These are phyloP conservation scores for Campoplex nolae DNA, from an alignment of 2,888 invertebrate genomes.

Conservation along the genomic window DNA sequence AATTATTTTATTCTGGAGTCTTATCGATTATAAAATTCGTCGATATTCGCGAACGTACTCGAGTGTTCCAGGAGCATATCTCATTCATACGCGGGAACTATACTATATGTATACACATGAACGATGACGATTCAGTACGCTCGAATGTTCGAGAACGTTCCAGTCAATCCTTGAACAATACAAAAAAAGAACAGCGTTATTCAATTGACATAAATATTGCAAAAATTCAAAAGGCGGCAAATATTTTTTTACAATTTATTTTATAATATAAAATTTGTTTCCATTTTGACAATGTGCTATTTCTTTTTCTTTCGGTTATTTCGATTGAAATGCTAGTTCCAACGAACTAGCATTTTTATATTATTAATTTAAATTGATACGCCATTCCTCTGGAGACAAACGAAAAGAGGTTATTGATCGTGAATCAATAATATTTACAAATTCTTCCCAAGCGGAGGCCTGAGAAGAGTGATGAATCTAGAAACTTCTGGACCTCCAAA, in stretches of 20 bases:
- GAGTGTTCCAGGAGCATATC: neutral
- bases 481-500: conserved; percentile 19
- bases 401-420: neutral
- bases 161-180: neutral
- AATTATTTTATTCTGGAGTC: too few species aligned
- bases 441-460: neutral
- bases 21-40: neutral
- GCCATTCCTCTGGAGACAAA: neutral
- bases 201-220: too few species aligned
- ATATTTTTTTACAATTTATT: neutral
- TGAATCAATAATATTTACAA: neutral
- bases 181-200: too few species aligned
- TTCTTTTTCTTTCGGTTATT: neutral
- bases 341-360: neutral
- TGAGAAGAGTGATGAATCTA: neutral
- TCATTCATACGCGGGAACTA: neutral
- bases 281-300: neutral
- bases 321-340: too few species aligned
- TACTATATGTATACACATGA: too few species aligned
- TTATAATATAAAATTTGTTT: neutral
- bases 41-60: neutral
- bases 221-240: too few species aligned
- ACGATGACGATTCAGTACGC: neutral
- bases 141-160: neutral
- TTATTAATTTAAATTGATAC: too few species aligned